A percentile compares a stretch with the other conserved stretches of the same genome.
phyloP scores from a whole-genome alignment of 1,140 invertebrate species.

The Drosophila persimilis region DNA sequence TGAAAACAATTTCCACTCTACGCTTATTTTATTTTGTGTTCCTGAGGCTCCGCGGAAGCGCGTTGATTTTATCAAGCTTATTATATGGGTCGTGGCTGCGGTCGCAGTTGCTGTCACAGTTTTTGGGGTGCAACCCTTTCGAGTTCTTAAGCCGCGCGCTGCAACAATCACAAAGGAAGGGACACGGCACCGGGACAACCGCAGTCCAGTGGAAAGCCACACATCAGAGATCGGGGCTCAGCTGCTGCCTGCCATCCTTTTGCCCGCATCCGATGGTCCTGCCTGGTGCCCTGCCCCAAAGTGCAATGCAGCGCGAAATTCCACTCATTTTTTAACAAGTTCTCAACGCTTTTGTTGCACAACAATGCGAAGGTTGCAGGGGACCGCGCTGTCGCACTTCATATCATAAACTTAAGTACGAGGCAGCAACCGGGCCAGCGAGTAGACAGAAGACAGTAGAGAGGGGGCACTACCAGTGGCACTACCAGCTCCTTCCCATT shows the following conservation, averaged over 20 bases:
- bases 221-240: constrained; percentile 8
- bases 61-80: constrained; percentile 78
- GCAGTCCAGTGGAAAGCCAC: constrained; percentile 22
- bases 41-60: constrained; percentile 32
- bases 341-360: constrained; percentile 74
- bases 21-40: constrained; percentile 17
- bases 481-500: constrained; percentile 10
- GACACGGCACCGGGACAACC: constrained; percentile 9
- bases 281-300: constrained; percentile 38
- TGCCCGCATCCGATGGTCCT: constrained; percentile 25
- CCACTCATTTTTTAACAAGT: constrained; percentile 79
- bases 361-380: constrained; percentile 71
- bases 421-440: constrained; percentile 18
- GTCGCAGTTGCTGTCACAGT: constrained; percentile 9
- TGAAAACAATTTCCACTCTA: constrained; percentile 59
- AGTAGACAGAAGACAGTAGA: too few relatives aligned
- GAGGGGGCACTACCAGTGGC: not conserved
- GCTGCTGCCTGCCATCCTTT: constrained; percentile 14
- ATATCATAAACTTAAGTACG: constrained; percentile 59
- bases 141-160: constrained; percentile 31
- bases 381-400: constrained; percentile 47
- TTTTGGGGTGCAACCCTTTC: constrained; percentile 46
- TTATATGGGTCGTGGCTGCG: constrained; percentile 61
- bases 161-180: constrained; percentile 33
- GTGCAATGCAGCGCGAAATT: constrained; percentile 80